Conservation (phyloP, 2,113 vertebrate genomes). For the Smithornis capensis region DNA sequence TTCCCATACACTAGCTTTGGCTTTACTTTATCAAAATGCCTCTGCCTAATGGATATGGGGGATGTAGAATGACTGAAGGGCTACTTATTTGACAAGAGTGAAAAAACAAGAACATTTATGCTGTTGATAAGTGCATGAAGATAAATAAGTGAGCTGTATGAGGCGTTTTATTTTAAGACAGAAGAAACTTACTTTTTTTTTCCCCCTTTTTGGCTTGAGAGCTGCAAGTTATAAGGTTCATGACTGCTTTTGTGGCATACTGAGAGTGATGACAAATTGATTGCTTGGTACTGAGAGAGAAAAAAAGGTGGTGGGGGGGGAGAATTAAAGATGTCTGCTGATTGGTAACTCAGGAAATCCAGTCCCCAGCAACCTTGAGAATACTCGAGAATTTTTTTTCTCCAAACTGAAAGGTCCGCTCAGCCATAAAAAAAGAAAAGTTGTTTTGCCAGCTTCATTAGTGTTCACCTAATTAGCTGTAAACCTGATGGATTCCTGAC, state of each 20-base stretch:
- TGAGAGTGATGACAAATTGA: slow-evolving; percentile 93
- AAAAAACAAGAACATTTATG: slow-evolving; percentile 77
- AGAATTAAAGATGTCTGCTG: slow-evolving; percentile 84
- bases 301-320: slow-evolving; percentile 72
- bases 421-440: slow-evolving; percentile 97
- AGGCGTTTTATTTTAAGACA: slow-evolving; percentile 69
- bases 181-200: slow-evolving; percentile 72
- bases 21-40: slow-evolving; percentile 96
- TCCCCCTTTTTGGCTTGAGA: slow-evolving; percentile 70
- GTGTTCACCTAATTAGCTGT: slow-evolving; percentile 99
- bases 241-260: slow-evolving; percentile 84
- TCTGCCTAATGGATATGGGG: slow-evolving; percentile 92
- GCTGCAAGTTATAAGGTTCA: slow-evolving; percentile 89
- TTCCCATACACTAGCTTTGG: slow-evolving; percentile 89
- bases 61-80: slow-evolving; percentile 79
- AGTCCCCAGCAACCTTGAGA: slow-evolving; percentile 89
- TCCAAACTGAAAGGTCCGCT: slow-evolving; percentile 87
- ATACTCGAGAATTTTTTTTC: slow-evolving; percentile 78
- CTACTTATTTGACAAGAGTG: slow-evolving; percentile 85
- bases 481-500: slow-evolving; percentile 99
- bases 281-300: slow-evolving; percentile 86
- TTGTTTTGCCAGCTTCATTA: slow-evolving; percentile 99
- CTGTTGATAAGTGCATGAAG: slow-evolving; percentile 78
- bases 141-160: slow-evolving; percentile 73
- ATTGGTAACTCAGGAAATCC: slow-evolving; percentile 89